Base-by-base conservation (phyloP, 2,797 vertebrate species). In the Sebastes iracundus region DNA sequence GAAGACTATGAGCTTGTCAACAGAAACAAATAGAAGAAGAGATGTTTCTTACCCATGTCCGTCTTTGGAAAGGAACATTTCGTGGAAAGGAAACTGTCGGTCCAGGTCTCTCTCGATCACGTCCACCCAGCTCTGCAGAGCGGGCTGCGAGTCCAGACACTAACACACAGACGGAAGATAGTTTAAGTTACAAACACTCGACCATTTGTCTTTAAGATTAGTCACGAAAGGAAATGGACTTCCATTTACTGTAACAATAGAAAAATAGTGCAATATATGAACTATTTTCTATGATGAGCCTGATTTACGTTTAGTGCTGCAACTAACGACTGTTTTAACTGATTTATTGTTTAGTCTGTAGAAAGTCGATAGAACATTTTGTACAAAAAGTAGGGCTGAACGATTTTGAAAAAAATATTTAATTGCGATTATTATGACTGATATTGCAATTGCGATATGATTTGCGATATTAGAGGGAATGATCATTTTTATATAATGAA, bases 11-110 rank as follows among this genome's bases (percentile, higher is more conserved):
- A 33, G 73, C 27, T 42, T 38, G 7, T 53, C 3, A 77, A 33
- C 4, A 60, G 38, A 80, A 64, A 56, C 3, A 35, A 22, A 30
- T 4, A 27, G 7, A 49, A 27, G 14, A 4, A n/a, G 73, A 64
- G 38, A 56, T 25, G 76, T 59, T 18, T 32, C 81, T 2, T 93
- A 97, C 97, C 97, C 97, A 1, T 96, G 96, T 63, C 97, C 96
- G 2, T 98, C 97, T 75, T 96, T 97, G 3, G 96, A 96, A 61
- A 96, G 94, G 79, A 98, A 98, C 97, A 98, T 98, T 93, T 97
- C 97, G 0, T 98, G 97, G 82, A 98, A 97, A 27, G 97, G 97
- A 65, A 98, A 98, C 87, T 98, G 97, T 22, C 97, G 94, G 81
- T 97, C 97, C 42, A 97, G 93, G 90, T 98, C 97, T 92, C 96